Conservation (phyloP, 2,797 vertebrate genomes). For the Acrossocheilus wenchowensis region DNA sequence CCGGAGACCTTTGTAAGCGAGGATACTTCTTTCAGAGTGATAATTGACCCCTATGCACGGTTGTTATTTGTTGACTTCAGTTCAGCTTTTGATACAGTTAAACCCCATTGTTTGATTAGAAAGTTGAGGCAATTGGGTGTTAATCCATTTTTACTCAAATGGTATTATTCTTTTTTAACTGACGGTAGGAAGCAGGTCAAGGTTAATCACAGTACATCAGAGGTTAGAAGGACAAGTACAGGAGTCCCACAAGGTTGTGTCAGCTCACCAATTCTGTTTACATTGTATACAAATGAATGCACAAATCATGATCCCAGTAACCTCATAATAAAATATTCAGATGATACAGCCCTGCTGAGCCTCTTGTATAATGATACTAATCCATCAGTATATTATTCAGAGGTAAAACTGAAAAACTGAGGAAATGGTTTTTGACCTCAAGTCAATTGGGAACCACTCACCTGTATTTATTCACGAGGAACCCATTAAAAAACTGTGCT, state of each 20-base stretch:
- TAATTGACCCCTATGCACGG: background rate
- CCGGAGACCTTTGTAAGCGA: no score
- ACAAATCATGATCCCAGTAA: background rate
- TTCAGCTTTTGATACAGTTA: background rate
- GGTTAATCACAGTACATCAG: background rate
- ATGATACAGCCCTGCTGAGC: background rate
- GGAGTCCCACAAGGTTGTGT: no score
- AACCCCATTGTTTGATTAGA: background rate
- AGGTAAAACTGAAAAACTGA: no score
- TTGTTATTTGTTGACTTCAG: background rate
- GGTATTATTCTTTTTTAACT: background rate
- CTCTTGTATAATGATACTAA: no score
- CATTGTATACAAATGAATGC: no score
- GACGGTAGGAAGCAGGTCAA: background rate
- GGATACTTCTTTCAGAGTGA: no score
- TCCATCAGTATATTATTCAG: no score
- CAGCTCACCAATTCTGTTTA: no score
- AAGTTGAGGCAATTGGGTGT: background rate
- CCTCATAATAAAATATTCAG: background rate
- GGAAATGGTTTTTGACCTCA: no score
- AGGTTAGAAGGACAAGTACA: background rate
- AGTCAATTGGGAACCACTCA: no score
- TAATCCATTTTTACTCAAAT: background rate
- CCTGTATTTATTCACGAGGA: no score
- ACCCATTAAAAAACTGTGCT: no score